phyloP scores from a whole-genome alignment of 2,113 vertebrate genomes.

The Perognathus longimembris region DNA sequence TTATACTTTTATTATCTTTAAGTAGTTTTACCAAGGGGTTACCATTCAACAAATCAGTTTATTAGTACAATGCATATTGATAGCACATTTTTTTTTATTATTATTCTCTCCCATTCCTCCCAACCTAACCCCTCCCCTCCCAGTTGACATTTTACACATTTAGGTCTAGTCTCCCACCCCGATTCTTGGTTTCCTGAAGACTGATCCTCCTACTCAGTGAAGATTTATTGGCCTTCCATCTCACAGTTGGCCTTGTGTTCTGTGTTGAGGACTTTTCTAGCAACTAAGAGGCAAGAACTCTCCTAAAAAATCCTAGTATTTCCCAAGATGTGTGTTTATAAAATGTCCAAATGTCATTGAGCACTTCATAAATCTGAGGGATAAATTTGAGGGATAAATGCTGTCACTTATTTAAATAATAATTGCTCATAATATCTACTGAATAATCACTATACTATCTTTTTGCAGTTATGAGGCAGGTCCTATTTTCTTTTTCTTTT shows the following conservation, averaged over 20 bases:
- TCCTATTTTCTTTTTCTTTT: no score
- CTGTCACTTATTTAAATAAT: slow-evolving; percentile 8
- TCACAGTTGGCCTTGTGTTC: not conserved
- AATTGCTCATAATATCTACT: not conserved
- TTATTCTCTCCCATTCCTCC: not conserved
- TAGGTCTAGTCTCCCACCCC: not conserved
- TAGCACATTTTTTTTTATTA: not conserved
- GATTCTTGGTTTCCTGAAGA: not conserved
- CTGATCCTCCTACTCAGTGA: not conserved
- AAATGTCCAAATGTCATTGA: not conserved
- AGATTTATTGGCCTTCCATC: not conserved
- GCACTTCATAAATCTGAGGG: not conserved
- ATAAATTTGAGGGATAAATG: not conserved
- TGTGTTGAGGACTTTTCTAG: not conserved
- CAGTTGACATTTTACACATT: not conserved
- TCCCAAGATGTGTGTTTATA: not conserved
- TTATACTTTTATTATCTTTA: no score
- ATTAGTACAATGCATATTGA: no score
- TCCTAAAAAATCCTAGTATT: not conserved
- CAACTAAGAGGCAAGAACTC: not conserved
- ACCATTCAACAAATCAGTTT: no score
- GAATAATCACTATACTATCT: not conserved
- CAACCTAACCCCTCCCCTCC: not conserved
- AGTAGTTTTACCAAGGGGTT: no score
- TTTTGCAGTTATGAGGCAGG: not conserved